Percentiles rank a stretch among this genome's conserved stretches.
Conservation (phyloP, 2,113 vertebrate genomes). For the Spheniscus mendiculus region DNA sequence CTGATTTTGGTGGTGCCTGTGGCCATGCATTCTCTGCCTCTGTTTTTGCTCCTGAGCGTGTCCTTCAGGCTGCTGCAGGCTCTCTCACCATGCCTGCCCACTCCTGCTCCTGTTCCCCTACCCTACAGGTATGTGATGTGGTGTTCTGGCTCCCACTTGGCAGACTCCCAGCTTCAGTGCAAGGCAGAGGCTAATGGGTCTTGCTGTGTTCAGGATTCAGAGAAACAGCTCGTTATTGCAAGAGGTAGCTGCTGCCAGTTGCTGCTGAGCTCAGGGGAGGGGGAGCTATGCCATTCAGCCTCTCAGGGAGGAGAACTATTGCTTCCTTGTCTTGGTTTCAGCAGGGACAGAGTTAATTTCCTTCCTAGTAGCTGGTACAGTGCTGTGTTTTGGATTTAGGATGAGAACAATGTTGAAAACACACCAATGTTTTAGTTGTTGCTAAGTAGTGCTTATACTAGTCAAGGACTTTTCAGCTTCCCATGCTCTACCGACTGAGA, state of each 20-base stretch:
- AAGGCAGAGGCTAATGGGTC: background rate
- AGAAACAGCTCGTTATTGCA: background rate
- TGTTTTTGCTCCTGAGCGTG: background rate
- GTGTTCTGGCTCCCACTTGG: fast-evolving
- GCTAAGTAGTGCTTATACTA: no score
- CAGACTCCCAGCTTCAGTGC: background rate
- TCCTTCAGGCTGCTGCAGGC: background rate
- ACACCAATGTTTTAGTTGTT: no score
- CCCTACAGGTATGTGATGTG: fast-evolving
- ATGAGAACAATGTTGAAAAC: no score
- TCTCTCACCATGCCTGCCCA: background rate
- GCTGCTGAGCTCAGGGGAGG: background rate
- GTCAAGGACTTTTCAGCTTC: no score
- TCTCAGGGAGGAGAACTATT: background rate
- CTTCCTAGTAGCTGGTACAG: no score
- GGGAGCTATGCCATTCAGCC: background rate
- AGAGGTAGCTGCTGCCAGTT: background rate
- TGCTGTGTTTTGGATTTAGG: no score
- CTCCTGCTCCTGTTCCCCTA: background rate
- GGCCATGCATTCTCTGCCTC: background rate
- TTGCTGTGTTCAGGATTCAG: background rate
- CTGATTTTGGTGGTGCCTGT: background rate
- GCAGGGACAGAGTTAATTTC: no score
- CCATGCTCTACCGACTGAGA: no score
- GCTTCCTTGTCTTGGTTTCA: background rate